Evolutionary conservation across 1,140 invertebrate species (phyloP).

Genomic region (Pseudomyrmex concolor): DNA sequence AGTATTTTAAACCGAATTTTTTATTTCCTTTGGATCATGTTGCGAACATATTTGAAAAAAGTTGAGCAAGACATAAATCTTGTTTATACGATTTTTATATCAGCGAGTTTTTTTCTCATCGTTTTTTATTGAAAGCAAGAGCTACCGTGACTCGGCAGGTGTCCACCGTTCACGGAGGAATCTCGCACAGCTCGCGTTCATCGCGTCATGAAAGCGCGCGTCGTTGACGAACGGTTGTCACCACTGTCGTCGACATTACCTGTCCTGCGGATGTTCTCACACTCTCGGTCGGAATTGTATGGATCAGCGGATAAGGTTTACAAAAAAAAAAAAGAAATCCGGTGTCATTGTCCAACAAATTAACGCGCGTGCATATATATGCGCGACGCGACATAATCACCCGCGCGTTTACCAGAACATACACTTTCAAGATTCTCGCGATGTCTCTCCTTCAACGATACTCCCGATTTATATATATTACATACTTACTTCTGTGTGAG

Average conservation of each 20-base stretch:
- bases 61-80: not conserved
- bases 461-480: slow-evolving; percentile 80
- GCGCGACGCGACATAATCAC: slow-evolving; percentile 38
- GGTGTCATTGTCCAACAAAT: slow-evolving; percentile 79
- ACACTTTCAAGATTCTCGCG: slow-evolving; percentile 29
- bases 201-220: slow-evolving; percentile 12
- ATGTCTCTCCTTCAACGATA: slow-evolving; percentile 72
- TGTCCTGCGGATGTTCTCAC: slow-evolving; percentile 78
- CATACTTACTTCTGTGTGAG: slow-evolving; percentile 65
- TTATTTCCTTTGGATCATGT: slow-evolving; percentile 24
- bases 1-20: not conserved
- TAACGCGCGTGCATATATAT: slow-evolving; percentile 62
- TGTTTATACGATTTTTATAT: slow-evolving; percentile 16
- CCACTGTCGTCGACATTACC: slow-evolving; percentile 14
- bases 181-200: slow-evolving; percentile 1
- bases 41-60: slow-evolving; percentile 13
- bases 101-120: slow-evolving; percentile 9
- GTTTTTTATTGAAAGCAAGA: slow-evolving; percentile 29
- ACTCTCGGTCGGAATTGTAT: slow-evolving; percentile 69
- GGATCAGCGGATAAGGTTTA: slow-evolving; percentile 75
- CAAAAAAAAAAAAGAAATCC: slow-evolving; percentile 54
- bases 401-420: slow-evolving; percentile 21
- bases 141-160: slow-evolving; percentile 15
- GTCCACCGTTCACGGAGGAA: slow-evolving; percentile 7
- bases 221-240: slow-evolving; percentile 54